phyloP scores from a whole-genome alignment of 2,888 invertebrate species.

The Metalampra italica region DNA sequence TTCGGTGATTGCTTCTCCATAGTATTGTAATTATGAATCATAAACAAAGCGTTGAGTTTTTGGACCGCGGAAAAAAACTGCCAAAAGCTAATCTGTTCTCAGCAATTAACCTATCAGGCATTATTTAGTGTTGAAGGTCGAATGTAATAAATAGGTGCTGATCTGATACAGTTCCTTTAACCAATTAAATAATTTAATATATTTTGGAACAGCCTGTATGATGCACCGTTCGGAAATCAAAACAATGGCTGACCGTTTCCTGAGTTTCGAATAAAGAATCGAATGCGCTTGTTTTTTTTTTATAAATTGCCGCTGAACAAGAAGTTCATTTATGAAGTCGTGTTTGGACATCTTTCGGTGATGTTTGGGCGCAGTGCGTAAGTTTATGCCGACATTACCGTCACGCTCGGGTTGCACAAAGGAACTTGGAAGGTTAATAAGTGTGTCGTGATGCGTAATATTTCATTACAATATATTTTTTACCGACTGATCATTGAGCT shows the following conservation, averaged over 20 bases:
- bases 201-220: not conserved
- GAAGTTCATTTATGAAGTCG: conserved; percentile 33
- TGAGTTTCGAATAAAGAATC: conserved; percentile 33
- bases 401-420: conserved; percentile 43
- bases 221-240: not conserved
- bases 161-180: conserved; percentile 41
- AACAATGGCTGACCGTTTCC: conserved; percentile 9
- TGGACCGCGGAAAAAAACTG: conserved; percentile 57
- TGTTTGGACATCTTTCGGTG: conserved; percentile 55
- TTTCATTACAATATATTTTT: conserved; percentile 4
- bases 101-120: conserved; percentile 74
- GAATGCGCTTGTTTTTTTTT: conserved; percentile 31
- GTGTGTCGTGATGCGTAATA: conserved; percentile 22
- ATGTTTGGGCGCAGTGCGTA: conserved; percentile 39
- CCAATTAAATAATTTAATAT: conserved; percentile 4
- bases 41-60: conserved; percentile 64
- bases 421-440: conserved; percentile 33
- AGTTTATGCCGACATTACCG: conserved; percentile 43
- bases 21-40: conserved; percentile 72
- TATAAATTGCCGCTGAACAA: conserved; percentile 52
- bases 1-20: conserved; percentile 63
- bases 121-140: conserved; percentile 70
- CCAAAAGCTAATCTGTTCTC: conserved; percentile 69
- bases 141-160: conserved; percentile 48
- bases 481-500: not conserved